phyloP scores from a whole-genome alignment of 2,797 vertebrate genomes.

The Alosa sapidissima region DNA sequence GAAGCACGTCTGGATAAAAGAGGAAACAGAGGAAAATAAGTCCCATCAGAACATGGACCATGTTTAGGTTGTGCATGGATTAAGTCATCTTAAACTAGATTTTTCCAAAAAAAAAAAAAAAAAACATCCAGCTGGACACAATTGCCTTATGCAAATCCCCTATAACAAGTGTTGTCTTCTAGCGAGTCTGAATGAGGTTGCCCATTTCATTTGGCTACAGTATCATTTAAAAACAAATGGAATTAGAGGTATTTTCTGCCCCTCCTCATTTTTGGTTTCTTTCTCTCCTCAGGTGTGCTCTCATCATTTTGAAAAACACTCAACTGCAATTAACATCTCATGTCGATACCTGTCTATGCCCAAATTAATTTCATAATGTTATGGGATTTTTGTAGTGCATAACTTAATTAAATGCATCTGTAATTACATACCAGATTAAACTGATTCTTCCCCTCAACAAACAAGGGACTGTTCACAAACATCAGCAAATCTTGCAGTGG shows the following conservation, averaged over 20 bases:
- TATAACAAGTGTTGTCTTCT: neutral
- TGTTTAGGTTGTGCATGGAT: neutral
- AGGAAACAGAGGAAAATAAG: neutral
- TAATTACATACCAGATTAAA: neutral
- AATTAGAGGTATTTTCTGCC: neutral
- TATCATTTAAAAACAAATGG: slow-evolving; percentile 11
- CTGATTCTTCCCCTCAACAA: neutral
- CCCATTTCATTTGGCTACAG: neutral
- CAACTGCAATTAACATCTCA: neutral
- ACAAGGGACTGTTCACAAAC: neutral
- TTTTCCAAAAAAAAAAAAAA: neutral
- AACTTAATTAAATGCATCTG: neutral
- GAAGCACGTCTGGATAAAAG: neutral
- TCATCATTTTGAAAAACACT: neutral
- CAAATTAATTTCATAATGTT: neutral
- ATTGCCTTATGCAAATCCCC: neutral
- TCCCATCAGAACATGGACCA: neutral
- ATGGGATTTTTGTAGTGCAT: neutral
- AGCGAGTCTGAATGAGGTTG: neutral
- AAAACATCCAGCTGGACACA: neutral
- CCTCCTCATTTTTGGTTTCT: neutral
- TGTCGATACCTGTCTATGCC: neutral
- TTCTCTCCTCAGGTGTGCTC: neutral
- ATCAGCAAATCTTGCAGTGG: neutral
- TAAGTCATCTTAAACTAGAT: neutral